A percentile compares a stretch with the other conserved stretches of the same genome.
Evolutionary conservation across 2,888 invertebrate species (phyloP).

Genomic region (Auanema freiburgensis): DNA sequence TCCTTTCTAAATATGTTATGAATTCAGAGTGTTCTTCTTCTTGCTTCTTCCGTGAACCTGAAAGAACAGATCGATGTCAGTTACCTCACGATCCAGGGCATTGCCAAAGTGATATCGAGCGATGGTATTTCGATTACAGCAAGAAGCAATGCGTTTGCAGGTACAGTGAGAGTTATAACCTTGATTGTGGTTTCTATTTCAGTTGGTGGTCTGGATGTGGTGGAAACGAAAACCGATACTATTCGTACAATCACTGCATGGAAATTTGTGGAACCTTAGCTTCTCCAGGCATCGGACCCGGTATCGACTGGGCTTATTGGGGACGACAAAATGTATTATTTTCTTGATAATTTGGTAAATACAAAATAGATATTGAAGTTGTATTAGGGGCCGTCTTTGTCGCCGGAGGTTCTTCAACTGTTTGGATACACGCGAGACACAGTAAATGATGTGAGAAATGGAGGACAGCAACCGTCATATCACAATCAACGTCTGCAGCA

Average conservation of each 20-base stretch:
- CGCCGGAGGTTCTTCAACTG: too few species aligned
- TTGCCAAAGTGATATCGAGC: slow-evolving; percentile 48
- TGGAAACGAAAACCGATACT: slow-evolving; percentile 51
- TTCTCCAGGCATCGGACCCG: slow-evolving; percentile 30
- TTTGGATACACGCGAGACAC: slow-evolving; percentile 2
- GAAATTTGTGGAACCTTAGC: slow-evolving; percentile 49
- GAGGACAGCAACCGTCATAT: too few species aligned
- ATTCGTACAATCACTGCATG: slow-evolving; percentile 54
- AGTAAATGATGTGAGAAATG: neutral
- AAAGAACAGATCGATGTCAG: slow-evolving; percentile 43
- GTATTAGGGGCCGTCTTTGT: too few species aligned
- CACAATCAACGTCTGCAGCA: too few species aligned
- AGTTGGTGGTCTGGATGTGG: slow-evolving; percentile 56
- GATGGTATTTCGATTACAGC: slow-evolving; percentile 50
- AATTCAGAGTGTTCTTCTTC: slow-evolving; percentile 45
- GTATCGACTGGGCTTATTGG: slow-evolving; percentile 44
- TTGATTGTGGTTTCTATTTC: slow-evolving; percentile 1
- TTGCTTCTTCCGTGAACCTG: slow-evolving; percentile 37
- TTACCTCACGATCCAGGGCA: slow-evolving; percentile 49
- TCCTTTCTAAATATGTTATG: neutral
- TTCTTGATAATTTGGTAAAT: neutral
- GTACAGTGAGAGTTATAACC: slow-evolving; percentile 5
- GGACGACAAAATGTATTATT: slow-evolving; percentile 26
- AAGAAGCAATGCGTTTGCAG: slow-evolving; percentile 52
- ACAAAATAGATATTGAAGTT: too few species aligned